Percentiles rank a stretch among this genome's conserved stretches.
Conservation (phyloP, 2,113 vertebrate genomes). For the Callorhinus ursinus region DNA sequence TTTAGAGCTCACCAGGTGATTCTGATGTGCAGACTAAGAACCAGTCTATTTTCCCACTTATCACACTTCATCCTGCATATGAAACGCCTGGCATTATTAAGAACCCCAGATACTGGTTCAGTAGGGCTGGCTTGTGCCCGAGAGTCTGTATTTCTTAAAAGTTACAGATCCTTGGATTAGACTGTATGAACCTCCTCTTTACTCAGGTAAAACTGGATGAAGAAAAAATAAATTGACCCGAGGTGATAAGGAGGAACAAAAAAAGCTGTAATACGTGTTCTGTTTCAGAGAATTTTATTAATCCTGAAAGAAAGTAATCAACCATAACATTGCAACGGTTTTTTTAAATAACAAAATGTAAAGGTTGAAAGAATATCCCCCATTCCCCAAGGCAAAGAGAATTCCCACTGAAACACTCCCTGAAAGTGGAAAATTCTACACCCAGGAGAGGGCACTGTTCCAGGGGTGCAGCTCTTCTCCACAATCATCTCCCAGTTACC, state of each 20-base stretch:
- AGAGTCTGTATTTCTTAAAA: background rate
- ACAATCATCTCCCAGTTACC: background rate
- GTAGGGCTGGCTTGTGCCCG: background rate
- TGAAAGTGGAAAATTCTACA: background rate
- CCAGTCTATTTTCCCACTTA: accelerated
- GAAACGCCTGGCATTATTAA: background rate
- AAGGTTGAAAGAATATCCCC: background rate
- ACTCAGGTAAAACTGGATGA: background rate
- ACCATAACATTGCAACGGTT: background rate
- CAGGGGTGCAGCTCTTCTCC: background rate
- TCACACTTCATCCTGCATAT: background rate
- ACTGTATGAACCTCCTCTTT: background rate
- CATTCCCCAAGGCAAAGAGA: background rate
- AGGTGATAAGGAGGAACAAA: background rate
- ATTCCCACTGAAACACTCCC: background rate
- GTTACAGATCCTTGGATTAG: background rate
- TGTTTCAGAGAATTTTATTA: background rate
- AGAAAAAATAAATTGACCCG: background rate
- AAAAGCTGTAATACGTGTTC: no score
- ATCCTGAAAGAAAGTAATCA: background rate
- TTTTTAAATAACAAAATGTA: background rate
- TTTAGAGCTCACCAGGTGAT: background rate
- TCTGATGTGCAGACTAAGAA: background rate
- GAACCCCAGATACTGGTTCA: background rate
- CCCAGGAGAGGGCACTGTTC: background rate